phyloP scores from a whole-genome alignment of 2,113 vertebrate genomes.

The Antechinus flavipes region DNA sequence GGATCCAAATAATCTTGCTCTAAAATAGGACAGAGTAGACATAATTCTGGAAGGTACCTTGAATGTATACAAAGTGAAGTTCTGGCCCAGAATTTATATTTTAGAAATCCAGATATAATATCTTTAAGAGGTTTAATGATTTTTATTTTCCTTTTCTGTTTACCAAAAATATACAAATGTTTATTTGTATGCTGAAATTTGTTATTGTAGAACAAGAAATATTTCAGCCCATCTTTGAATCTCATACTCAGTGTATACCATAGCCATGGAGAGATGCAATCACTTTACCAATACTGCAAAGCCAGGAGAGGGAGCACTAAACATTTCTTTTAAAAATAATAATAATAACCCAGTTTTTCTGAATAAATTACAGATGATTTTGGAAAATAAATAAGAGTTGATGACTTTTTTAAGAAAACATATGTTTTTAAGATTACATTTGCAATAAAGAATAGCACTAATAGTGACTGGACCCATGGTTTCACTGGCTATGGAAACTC shows the following conservation, averaged over 20 bases:
- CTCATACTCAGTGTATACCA: neutral
- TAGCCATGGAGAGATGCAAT: neutral
- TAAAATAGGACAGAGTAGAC: slow-evolving; percentile 2
- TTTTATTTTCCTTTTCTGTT: slow-evolving; percentile 15
- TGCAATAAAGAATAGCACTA: neutral
- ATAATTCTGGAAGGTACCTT: neutral
- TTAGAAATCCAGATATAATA: slow-evolving; percentile 33
- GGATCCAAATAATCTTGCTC: neutral
- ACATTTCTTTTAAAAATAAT: neutral
- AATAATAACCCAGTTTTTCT: neutral
- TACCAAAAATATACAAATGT: neutral
- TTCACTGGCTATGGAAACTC: neutral
- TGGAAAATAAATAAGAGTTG: neutral
- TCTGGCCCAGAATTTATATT: neutral
- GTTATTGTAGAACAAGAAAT: neutral
- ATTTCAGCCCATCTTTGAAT: neutral
- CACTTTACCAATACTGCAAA: slow-evolving; percentile 39
- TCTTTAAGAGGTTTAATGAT: neutral
- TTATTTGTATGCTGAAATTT: slow-evolving; percentile 2
- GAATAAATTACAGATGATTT: neutral
- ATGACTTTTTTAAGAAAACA: neutral
- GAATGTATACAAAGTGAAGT: neutral
- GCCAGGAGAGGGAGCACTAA: slow-evolving; percentile 70
- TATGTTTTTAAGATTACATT: neutral
- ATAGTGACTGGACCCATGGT: neutral